Base-by-base conservation (phyloP, 2,797 vertebrate species). In the Peromyscus melanophrys region DNA sequence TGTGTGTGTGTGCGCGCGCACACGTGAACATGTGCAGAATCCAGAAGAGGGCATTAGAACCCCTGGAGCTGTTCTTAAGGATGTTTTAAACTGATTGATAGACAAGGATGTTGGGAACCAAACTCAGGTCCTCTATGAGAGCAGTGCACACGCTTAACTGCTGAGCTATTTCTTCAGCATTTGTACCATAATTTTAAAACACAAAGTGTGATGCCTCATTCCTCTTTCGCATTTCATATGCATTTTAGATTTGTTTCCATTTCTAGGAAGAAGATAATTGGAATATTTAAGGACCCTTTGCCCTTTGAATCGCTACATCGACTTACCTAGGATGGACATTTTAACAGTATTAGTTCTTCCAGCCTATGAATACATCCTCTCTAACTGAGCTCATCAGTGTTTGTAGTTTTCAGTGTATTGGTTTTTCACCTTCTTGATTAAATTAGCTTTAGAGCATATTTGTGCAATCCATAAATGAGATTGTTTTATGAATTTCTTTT, bases 1-100 rank as follows among this genome's bases (percentile, higher is more conserved):
- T 34, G 21, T 12, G 31, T 0, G 17, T 11, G 16, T 80, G 27
- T 1, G 4, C 10, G 52, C 6, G 8, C 0, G 13, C 3, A 46
- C 75, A 2, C 14, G 13, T 3, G 4, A 69, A 67, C 14, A 2
- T 67, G 65, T 67, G 65, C 65, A 67, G 65, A 71, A 9, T 71
- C n/a, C 3, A 37, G 65, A n/a, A 34, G 31, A 69, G 34, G 65
- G 6, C 34, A 34, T 69, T n/a, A 16, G 31, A 34, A 6, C 2
- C 34, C 34, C 77, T 57, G 10, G 34, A 57, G 34, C 34, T 80
- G 6, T 71, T 6, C n/a, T 19, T 71, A 37, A 37, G 34, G 34
- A n/a, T 67, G 34, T 9, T 55, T 52, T 52, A 52, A 52, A 52
- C 52, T 52, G 52, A 13, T 52, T 52, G 52, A 52, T 52, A 14